Evolutionary conservation across 2,797 vertebrate genomes (phyloP), one percentile per base, ranked within the genome.

Genomic region (Lithobates pipiens): DNA sequence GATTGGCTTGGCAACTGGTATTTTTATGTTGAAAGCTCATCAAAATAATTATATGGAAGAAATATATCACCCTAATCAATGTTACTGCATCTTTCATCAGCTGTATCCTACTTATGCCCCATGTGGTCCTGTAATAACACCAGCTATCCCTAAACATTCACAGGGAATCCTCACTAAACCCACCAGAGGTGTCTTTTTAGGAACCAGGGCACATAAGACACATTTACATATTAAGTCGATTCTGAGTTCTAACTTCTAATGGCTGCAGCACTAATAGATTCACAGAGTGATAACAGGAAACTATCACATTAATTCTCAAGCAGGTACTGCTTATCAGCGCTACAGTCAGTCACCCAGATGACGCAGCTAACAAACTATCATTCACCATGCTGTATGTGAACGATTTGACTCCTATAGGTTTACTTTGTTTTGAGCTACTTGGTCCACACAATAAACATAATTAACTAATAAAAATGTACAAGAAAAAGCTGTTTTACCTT

Each of bases 181-280:
- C 10, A 34, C 75, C 32, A 23, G 16, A 10, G 27, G 23, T 13
- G 10, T 61, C 57, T 25, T 34, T n/a, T 32, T n/a, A 54, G 5
- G 18, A 21, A 57, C 0, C 27, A 3, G 16, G 29, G 15, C 46
- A 15, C 11, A 50, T 50, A 21, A 2, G 27, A 61, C 1, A 76
- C 10, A 76, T 76, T 76, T 76, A 57, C 74, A 76, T 76, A 76
- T 34, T 76, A 50, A 76, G 50, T 76, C n/a, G 15, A 76, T 76
- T 76, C 29, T 23, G 75, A 61, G 50, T n/a, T 61, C 34, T 34
- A n/a, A 61, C 18, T 11, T 15, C 21, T 61, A 50, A 76, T 61
- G 34, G 50, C 50, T 76, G 42, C 75, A 76, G 57, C 32, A 32
- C 74, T 76, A 34, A 29, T 3, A 76, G 74, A 76, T 57, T 18